Conservation (phyloP, 2,888 invertebrate species). For the Ctenicera cuprea region DNA sequence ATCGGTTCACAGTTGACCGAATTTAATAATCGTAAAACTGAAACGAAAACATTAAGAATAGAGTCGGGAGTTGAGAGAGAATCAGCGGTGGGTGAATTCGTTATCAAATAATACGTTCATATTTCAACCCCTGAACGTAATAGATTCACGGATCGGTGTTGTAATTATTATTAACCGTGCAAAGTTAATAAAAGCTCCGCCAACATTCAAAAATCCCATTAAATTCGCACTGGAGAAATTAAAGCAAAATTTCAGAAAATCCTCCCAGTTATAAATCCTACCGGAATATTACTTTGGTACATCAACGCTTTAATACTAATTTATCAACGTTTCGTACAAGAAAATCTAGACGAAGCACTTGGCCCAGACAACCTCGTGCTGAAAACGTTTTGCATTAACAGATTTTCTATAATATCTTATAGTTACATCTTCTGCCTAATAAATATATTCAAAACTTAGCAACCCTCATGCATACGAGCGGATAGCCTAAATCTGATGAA, state of each 20-base stretch:
- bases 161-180: constrained; percentile 56
- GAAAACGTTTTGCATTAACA: too few species aligned
- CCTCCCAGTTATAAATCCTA: constrained; percentile 32
- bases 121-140: constrained; percentile 55
- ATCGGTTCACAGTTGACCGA: constrained; percentile 57
- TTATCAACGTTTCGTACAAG: too few species aligned
- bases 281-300: constrained; percentile 23
- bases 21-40: constrained; percentile 59
- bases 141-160: constrained; percentile 57
- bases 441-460: too few species aligned
- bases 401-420: too few species aligned
- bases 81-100: constrained; percentile 55
- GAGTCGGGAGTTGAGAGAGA: constrained; percentile 42
- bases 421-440: too few species aligned
- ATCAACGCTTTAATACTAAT: constrained; percentile 25
- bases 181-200: constrained; percentile 43
- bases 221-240: constrained; percentile 39
- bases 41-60: constrained; percentile 59
- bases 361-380: too few species aligned
- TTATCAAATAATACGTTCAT: constrained; percentile 58
- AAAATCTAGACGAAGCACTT: too few species aligned
- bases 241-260: constrained; percentile 33
- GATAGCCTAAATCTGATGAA: too few species aligned
- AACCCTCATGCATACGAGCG: too few species aligned
- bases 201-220: constrained; percentile 47